phyloP scores from a whole-genome alignment of 2,797 vertebrate genomes.

The Hydrocynus forskahlii region DNA sequence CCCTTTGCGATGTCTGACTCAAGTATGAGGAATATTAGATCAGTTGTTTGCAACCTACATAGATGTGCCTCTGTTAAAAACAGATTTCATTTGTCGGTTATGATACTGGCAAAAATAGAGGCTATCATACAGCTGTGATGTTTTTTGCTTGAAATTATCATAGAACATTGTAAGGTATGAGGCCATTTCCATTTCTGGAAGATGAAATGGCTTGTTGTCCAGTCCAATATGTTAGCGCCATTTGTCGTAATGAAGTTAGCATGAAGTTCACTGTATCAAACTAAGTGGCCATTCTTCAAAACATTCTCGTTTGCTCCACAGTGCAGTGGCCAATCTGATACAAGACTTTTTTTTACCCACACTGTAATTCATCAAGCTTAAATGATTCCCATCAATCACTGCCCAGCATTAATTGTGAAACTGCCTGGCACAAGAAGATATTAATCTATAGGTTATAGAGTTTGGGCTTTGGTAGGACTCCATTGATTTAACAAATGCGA shows the following conservation, averaged over 20 bases:
- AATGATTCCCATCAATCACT: constrained; percentile 37
- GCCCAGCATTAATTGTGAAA: constrained; percentile 9
- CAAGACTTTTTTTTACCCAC: not conserved
- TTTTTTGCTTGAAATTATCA: not conserved
- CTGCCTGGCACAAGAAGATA: not conserved
- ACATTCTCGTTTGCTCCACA: not conserved
- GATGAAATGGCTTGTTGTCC: not conserved
- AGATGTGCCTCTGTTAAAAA: not conserved
- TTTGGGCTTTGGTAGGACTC: not conserved
- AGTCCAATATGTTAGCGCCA: not conserved
- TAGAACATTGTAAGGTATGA: not conserved
- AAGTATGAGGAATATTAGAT: not conserved
- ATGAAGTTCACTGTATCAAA: not conserved
- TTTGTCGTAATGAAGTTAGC: not conserved
- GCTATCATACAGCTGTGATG: not conserved
- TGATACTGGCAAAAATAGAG: not conserved
- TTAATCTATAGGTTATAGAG: constrained; percentile 16
- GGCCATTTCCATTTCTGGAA: not conserved
- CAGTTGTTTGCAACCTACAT: not conserved
- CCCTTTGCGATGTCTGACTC: not conserved
- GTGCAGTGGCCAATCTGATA: not conserved
- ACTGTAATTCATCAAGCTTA: not conserved
- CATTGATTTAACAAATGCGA: not conserved
- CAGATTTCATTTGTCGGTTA: not conserved
- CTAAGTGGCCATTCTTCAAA: not conserved